These are phyloP conservation scores for Poicephalus gulielmi DNA, from an alignment of 2,113 vertebrate species.

Conservation along the genomic window DNA sequence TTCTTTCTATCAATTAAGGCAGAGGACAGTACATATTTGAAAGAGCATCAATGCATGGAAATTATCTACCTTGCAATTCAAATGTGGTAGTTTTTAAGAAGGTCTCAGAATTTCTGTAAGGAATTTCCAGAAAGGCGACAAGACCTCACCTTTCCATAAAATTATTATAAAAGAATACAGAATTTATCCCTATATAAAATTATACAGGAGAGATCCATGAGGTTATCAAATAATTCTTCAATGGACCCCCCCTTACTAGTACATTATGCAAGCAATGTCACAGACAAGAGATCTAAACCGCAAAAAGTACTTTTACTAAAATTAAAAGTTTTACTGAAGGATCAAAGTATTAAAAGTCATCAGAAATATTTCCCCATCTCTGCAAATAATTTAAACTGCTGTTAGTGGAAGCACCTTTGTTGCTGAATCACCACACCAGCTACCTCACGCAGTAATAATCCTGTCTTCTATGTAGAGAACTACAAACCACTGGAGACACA, in stretches of 20 bases:
- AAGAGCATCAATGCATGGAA: not conserved
- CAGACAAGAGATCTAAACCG: not conserved
- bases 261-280: too few relatives aligned
- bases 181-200: not conserved
- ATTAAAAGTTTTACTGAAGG: not conserved
- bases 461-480: not conserved
- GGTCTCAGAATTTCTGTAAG: not conserved
- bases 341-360: not conserved
- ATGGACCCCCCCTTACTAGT: fast-evolving
- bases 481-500: not conserved
- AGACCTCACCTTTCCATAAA: not conserved
- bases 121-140: not conserved
- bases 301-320: not conserved
- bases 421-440: not conserved
- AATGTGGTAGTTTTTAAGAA: not conserved
- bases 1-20: not conserved
- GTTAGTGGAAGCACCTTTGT: not conserved
- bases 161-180: not conserved
- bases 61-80: not conserved
- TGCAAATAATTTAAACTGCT: not conserved
- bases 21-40: not conserved
- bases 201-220: not conserved
- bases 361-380: not conserved
- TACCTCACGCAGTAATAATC: not conserved
- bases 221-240: not conserved